Evolutionary conservation across 2,888 invertebrate species (phyloP), one percentile per base, ranked within the genome.

Genomic region (Tipula lateralis): DNA sequence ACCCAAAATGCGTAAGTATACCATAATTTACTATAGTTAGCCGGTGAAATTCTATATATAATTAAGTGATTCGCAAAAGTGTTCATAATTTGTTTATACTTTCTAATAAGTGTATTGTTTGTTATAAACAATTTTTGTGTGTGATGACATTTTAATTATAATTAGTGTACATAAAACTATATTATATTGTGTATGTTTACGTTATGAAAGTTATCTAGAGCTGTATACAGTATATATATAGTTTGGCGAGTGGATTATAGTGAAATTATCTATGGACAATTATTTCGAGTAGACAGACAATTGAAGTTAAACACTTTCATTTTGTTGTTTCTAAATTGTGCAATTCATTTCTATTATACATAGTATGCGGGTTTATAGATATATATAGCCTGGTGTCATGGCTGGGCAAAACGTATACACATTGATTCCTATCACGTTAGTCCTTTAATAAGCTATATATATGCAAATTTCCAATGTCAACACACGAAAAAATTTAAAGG

Each of bases 1-100:
- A 92, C 93, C 86, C 94, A 94, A 89, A 92, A 92, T 87, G 93
- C 93, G 93, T 94, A 91, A 93, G 93, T 92, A 30, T 3, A 9
- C 34, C 39, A 13, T n/a, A 82, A 9, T 29, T 82, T 30, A n/a
- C 7, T 13, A 81, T 29, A 85, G 85, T 85, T 86, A 85, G 86
- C 50, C 80, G 12, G n/a, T 83, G 50, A 83, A 36, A 44, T 84
- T 83, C 2, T 24, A 83, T n/a, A n/a, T n/a, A n/a, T 83, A 24
- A 30, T 16, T 85, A 44, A 4, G 1, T 83, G 19, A 6, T 32
- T n/a, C 6, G 32, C 30, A 83, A 83, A 16, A 16, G 16, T 30
- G 29, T 30, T 32, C 16, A 32, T 5, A 83, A 32, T 30, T 4
- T 29, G 81, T 81, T 81, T 30, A n/a, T n/a, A 83, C 66, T 66